Evolutionary conservation across 2,797 vertebrate species (phyloP).

Genomic region (Phrynocephalus guinanensis): DNA sequence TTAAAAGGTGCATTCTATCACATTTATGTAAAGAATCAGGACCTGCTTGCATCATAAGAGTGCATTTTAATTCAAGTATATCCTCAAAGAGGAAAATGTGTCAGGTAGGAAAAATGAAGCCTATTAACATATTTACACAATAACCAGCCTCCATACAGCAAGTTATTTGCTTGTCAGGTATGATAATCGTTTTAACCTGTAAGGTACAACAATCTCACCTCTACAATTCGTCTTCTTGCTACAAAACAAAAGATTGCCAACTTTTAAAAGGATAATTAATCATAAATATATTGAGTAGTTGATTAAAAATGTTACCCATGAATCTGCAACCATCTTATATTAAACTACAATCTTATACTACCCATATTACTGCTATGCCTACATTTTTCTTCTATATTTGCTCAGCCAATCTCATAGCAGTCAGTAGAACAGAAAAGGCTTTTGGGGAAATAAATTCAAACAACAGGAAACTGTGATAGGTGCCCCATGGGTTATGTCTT

Average conservation of each 20-base stretch:
- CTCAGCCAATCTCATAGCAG: neutral
- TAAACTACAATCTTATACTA: neutral
- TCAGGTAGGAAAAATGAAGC: slow-evolving; percentile 16
- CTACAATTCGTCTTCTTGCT: neutral
- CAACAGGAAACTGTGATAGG: neutral
- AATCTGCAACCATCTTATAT: neutral
- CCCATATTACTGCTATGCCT: neutral
- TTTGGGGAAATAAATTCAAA: neutral
- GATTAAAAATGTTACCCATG: neutral
- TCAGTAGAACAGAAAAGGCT: neutral
- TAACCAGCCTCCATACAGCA: neutral
- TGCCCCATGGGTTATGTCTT: neutral
- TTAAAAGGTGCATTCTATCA: neutral
- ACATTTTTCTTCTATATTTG: neutral
- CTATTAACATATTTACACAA: slow-evolving; percentile 35
- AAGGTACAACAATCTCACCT: neutral
- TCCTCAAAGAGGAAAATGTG: neutral
- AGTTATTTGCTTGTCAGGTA: slow-evolving; percentile 36
- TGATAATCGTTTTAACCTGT: slow-evolving; percentile 29
- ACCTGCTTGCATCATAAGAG: slow-evolving; percentile 8
- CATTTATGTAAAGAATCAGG: neutral
- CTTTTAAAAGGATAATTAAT: neutral
- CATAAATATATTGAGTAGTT: neutral
- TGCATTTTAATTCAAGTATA: slow-evolving; percentile 7
- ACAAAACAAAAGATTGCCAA: neutral